Percentiles rank a stretch among this genome's conserved stretches.
phyloP scores from a whole-genome alignment of 2,797 vertebrate genomes.

The Tolypeutes matacus region DNA sequence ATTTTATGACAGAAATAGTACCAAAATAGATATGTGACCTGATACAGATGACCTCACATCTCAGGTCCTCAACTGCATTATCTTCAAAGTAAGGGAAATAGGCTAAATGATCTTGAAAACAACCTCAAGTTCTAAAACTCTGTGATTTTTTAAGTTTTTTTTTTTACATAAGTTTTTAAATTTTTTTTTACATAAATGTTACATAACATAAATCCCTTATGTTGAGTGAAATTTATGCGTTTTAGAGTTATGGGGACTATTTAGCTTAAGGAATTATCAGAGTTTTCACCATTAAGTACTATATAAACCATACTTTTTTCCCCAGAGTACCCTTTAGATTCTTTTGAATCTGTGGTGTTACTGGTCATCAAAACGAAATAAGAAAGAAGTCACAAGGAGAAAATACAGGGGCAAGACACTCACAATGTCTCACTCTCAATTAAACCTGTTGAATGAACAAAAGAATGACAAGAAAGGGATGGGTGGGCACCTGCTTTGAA shows the following conservation, averaged over 20 bases:
- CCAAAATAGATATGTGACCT: background rate
- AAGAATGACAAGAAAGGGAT: background rate
- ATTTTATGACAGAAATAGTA: background rate
- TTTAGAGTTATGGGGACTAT: background rate
- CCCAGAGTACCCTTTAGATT: background rate
- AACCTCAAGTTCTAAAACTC: background rate
- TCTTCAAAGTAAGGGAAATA: background rate
- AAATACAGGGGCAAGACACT: background rate
- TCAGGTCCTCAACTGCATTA: background rate
- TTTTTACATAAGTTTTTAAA: background rate
- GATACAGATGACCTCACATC: background rate
- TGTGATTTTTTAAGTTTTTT: no score
- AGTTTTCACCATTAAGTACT: background rate
- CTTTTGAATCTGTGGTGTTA: background rate
- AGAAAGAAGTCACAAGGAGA: background rate
- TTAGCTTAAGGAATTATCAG: background rate
- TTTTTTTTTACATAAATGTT: no score
- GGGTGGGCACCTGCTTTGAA: background rate
- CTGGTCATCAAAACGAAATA: constrained; percentile 1
- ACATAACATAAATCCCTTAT: no score
- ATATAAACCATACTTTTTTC: background rate
- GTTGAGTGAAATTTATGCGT: background rate
- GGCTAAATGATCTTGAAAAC: background rate
- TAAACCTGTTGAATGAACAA: background rate
- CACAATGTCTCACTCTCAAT: background rate